A percentile compares a stretch with the other conserved stretches of the same genome.
Evolutionary conservation across 1,140 invertebrate species (phyloP).

Genomic region (roundworm (Caenorhabditis elegans)): WBcel235 BX284606.5:16001501-16002000

Average conservation of each 20-base stretch:
- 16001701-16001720: background rate
- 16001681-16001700: background rate
- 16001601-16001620: background rate
- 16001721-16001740: constrained; percentile 29
- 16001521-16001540: constrained; percentile 10
- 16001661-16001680: background rate
- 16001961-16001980: no score
- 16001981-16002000: no score
- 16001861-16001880: no score
- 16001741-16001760: constrained; percentile 13
- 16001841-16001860: background rate
- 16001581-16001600: no score
- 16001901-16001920: no score
- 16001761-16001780: background rate
- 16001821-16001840: constrained; percentile 19
- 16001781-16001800: constrained; percentile 15
- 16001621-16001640: constrained; percentile 1
- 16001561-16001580: constrained; percentile 14
- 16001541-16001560: constrained; percentile 32
- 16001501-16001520: background rate
- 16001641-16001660: background rate
- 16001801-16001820: background rate
- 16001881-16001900: no score
- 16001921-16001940: no score
- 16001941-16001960: no score